Percentiles rank a stretch among this genome's conserved stretches.
Conservation (phyloP, 2,888 invertebrate genomes). For the Cremastobaeus sp. region DNA sequence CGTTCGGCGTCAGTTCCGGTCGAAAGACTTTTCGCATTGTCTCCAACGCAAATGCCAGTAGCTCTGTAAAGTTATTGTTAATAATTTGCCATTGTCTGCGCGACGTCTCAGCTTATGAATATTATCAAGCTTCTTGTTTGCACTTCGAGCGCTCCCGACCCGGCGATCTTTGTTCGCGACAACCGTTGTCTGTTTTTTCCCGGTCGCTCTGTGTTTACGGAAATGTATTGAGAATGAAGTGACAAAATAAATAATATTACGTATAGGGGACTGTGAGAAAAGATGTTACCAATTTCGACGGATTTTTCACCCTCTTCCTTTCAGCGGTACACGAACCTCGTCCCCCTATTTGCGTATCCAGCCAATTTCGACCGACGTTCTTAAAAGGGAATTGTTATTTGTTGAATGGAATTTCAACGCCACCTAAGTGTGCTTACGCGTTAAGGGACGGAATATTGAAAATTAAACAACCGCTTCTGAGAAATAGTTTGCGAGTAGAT, state of each 20-base stretch:
- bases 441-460: too few species aligned
- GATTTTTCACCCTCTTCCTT: conserved; percentile 37
- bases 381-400: conserved; percentile 9
- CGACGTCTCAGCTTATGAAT: conserved; percentile 21
- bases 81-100: conserved; percentile 45
- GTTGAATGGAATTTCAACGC: not conserved
- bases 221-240: conserved; percentile 15
- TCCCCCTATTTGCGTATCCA: conserved; percentile 21
- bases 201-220: conserved; percentile 20
- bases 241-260: conserved; percentile 43
- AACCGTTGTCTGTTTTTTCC: not conserved
- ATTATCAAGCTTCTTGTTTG: conserved; percentile 26
- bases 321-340: conserved; percentile 1
- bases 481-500: too few species aligned
- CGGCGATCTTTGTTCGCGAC: conserved; percentile 21
- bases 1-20: conserved; percentile 36
- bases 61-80: conserved; percentile 46
- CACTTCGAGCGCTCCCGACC: too few species aligned
- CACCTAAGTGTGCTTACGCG: too few species aligned
- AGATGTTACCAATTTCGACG: conserved; percentile 41
- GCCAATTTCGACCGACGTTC: conserved; percentile 19
- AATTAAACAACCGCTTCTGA: too few species aligned
- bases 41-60: conserved; percentile 27
- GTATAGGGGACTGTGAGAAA: conserved; percentile 38
- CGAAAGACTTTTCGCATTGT: conserved; percentile 45